Conservation (phyloP, 2,888 invertebrate species). For the Aphidius colemani region DNA sequence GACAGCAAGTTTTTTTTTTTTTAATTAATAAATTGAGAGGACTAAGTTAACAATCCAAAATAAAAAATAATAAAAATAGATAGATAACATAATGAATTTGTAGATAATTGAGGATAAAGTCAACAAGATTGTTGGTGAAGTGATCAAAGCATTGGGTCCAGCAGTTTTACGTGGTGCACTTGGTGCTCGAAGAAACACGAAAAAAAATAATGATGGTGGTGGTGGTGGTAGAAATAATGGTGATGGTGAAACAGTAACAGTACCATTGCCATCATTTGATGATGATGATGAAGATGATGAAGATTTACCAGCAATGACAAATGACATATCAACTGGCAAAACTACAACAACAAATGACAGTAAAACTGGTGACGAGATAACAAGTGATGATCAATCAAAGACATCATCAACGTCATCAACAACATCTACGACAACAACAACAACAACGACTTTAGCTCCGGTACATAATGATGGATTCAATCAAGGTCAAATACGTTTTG, state of each 20-base stretch:
- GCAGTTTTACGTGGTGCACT: slow-evolving; percentile 70
- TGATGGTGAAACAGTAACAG: slow-evolving; percentile 57
- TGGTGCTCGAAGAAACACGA: slow-evolving; percentile 57
- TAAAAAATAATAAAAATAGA: slow-evolving; percentile 14
- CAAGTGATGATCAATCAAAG: slow-evolving; percentile 60
- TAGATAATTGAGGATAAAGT: slow-evolving; percentile 79
- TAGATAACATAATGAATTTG: slow-evolving; percentile 40
- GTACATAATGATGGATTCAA: neutral
- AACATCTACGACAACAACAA: slow-evolving; percentile 33
- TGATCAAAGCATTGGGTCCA: slow-evolving; percentile 79
- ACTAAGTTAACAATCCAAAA: neutral
- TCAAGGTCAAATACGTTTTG: slow-evolving; percentile 12
- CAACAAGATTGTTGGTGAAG: slow-evolving; percentile 73
- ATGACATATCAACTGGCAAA: slow-evolving; percentile 38
- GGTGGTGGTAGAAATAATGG: slow-evolving; percentile 41
- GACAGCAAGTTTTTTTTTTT: no score
- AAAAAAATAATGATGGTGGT: slow-evolving; percentile 53
- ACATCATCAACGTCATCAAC: slow-evolving; percentile 16
- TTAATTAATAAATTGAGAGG: neutral
- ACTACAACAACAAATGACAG: slow-evolving; percentile 18
- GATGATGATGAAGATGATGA: slow-evolving; percentile 63
- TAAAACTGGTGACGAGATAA: slow-evolving; percentile 63
- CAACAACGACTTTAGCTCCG: slow-evolving; percentile 33
- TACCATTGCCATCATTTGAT: slow-evolving; percentile 53
- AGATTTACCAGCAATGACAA: slow-evolving; percentile 34